Evolutionary conservation across 1,140 invertebrate genomes (phyloP).

Genomic region (Aphis gossypii): DNA sequence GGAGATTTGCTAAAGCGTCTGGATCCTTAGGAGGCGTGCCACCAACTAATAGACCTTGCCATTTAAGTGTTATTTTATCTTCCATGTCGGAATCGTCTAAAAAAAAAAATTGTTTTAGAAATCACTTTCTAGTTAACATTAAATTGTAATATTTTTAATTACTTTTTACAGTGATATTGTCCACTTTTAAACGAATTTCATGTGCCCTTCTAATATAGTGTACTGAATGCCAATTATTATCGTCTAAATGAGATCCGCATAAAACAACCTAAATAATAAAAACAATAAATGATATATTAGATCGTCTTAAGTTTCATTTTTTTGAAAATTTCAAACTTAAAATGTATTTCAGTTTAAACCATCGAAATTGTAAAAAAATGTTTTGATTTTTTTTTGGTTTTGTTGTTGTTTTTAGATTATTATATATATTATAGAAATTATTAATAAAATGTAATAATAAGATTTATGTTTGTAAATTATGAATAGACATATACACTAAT

Average conservation of each 20-base stretch:
- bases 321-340: neutral
- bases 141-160: neutral
- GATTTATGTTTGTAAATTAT: neutral
- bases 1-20: slow-evolving; percentile 66
- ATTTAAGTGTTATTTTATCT: slow-evolving; percentile 13
- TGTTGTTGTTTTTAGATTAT: neutral
- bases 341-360: neutral
- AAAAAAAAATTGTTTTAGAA: neutral
- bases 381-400: neutral
- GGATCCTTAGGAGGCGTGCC: slow-evolving; percentile 24
- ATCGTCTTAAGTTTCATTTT: neutral
- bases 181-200: slow-evolving; percentile 73
- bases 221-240: slow-evolving; percentile 94
- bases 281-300: neutral
- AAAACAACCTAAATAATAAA: slow-evolving; percentile 73
- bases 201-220: slow-evolving; percentile 80
- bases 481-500: neutral
- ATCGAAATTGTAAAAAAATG: neutral
- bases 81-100: slow-evolving; percentile 39
- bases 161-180: slow-evolving; percentile 73
- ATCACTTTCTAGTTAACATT: neutral
- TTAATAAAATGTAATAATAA: neutral
- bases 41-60: slow-evolving; percentile 44
- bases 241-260: slow-evolving; percentile 84
- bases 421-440: neutral